Base-by-base conservation (phyloP, 2,113 vertebrate species). In the Nesogale talazaci region DNA sequence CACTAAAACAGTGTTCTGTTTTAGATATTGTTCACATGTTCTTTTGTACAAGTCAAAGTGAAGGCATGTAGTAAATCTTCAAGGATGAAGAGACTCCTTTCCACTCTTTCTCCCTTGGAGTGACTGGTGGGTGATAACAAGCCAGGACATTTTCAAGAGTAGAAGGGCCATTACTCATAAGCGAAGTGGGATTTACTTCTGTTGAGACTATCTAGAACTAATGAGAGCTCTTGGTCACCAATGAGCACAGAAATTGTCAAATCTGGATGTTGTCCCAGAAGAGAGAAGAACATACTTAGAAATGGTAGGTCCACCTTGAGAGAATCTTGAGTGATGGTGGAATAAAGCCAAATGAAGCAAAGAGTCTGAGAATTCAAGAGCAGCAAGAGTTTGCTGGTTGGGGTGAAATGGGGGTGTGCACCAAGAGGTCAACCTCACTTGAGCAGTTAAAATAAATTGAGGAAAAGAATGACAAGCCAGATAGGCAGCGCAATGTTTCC, bases 1-100 rank as follows among this genome's bases (percentile, higher is more conserved):
- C 29, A 83, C 15, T 84, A 67, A 83, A 91, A n/a, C 36, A 78
- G 6, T 31, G 16, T 77, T 89, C 57, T 74, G 40, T 87, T 59
- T 80, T 84, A 74, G 20, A 6, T 31, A 12, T 94, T 25, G 82
- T 63, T 1, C 2, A 16, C 27, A 78, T 80, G 59, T 9, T 52
- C 36, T 88, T 89, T 29, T 70, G 17, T 63, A 42, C 19, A 90
- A 70, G 29, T 1, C 52, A 46, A 90, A 86, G 20, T 36, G 25
- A 16, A 25, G 19, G 67, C 76, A 52, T 36, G 42, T 0, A 83
- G 46, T 52, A 52, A 52, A 52, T 52, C 46, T 52, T 52, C 46
- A 6, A 63, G 83, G 29, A 17, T 1, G 1, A 31, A 9, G 20
- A 36, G 46, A n/a, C 36, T 40, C 52, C 52, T n/a, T n/a, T n/a